Evolutionary conservation across 92 coral and sea anemone species (phyloP), one percentile per base, ranked within the genome.

Genomic region (Epizoanthus stellaris): DNA sequence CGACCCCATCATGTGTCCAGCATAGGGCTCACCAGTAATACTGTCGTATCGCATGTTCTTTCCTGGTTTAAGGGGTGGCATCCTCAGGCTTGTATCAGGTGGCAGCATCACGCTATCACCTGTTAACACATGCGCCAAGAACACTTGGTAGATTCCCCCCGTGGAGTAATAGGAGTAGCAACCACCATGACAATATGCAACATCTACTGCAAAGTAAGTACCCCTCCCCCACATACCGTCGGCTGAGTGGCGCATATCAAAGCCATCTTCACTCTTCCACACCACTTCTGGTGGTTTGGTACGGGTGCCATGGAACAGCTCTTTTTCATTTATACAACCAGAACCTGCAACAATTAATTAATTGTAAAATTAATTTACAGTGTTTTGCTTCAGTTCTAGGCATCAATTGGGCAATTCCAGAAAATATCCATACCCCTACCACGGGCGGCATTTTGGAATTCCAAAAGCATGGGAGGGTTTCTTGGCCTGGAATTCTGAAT

Each of bases 151-250:
- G 43, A 57, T 57, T 0, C 17, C 45, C 8, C 49, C 67, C 40
- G 77, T 79, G 4, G 69, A 63, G 30, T 75, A 68, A 20, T 71
- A 64, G 76, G 72, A 21, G 47, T 80, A 76, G 56, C 59, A 61
- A 21, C 87, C 88, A 6, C 60, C 75, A 60, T 92, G 95, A 49
- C 95, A 87, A 42, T 94, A 94, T 5, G 91, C 75, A 1, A 95
- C 95, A 67, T 91, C 87, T 7, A 87, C 84, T 36, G 98, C 98
- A 58, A 94, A 94, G 86, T 94, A 94, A 11, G 92, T 64, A 0
- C 98, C 98, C 58, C 88, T 84, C 8, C 98, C 98, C 98, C 98
- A 94, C 90, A 89, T 87, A 10, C 98, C 98, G 47, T 84, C 87
- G 2, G 89, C 87, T 52, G 95, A 91, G 85, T 89, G 88, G 0